Evolutionary conservation across 2,113 vertebrate species (phyloP), one percentile per base, ranked within the genome.

Genomic region (Leptobrachium ailaonicum): DNA sequence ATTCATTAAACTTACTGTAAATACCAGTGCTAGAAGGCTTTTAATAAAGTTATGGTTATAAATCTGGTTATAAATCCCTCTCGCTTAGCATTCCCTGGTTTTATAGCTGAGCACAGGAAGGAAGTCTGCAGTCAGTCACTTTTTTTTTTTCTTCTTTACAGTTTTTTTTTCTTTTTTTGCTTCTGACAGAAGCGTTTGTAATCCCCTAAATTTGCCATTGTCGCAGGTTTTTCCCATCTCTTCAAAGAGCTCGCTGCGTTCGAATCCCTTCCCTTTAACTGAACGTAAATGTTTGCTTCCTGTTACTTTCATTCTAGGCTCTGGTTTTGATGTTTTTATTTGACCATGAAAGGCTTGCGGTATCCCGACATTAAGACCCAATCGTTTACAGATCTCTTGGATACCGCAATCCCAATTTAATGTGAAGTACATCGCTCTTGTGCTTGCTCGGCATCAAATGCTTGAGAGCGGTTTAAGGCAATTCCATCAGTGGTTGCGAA

Each of bases 321-420:
- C 56, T 50, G 47, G 56, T 60, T 60, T 60, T 60, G 56, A 60
- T 60, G 56, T 60, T 60, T 60, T 60, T 60, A 60, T 60, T 13
- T 60, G 14, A 60, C 56, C 56, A 60, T 11, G 56, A 11, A 60
- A n/a, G 56, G 56, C 10, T 13, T 60, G 56, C 14, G 14, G 56
- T 60, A 60, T 3, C 13, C 6, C 10, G 11, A n/a, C 56, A 60
- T 60, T 60, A 13, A 5, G 10, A 9, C 56, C 14, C 56, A 60
- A 60, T 60, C 13, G 47, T 50, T 50, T 50, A 50, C 47, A 50
- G 47, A 60, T 13, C 6, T 60, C 6, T 60, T 60, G 14, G 10
- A 60, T 60, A 60, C 56, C 14, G 11, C 14, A n/a, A n/a, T n/a
- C 56, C 2, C 56, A 13, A 60, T 60, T 12, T 60, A 60, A 60